phyloP scores from a whole-genome alignment of 2,888 invertebrate genomes.

The Elegia similella region DNA sequence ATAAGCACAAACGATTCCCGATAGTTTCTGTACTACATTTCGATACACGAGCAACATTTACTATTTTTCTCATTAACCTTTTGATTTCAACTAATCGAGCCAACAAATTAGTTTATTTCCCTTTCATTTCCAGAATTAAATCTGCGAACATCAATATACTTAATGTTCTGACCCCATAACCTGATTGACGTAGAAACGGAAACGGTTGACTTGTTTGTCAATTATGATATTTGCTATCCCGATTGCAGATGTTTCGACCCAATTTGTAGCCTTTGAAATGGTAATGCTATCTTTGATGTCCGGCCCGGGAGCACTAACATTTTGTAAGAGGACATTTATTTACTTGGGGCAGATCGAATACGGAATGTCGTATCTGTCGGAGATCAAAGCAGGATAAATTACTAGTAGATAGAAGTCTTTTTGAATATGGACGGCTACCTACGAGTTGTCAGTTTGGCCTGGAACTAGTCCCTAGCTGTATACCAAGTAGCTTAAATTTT shows the following conservation, averaged over 20 bases:
- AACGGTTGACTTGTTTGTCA: slow-evolving; percentile 8
- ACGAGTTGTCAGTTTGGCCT: no score
- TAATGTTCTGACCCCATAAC: neutral
- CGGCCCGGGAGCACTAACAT: neutral
- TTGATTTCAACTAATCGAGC: neutral
- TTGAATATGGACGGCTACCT: no score
- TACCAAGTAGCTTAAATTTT: no score
- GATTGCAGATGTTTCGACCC: neutral
- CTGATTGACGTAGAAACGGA: neutral
- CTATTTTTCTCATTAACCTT: no score
- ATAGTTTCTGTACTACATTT: no score
- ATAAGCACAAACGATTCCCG: no score
- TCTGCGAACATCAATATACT: slow-evolving; percentile 1
- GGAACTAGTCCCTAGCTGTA: no score
- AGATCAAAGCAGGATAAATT: no score
- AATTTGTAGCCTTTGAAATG: neutral
- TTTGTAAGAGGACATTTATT: neutral
- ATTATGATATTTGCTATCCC: neutral
- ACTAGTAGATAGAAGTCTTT: no score
- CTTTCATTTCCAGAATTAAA: slow-evolving; percentile 3
- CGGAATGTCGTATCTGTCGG: no score
- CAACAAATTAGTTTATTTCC: slow-evolving; percentile 8
- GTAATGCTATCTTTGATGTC: neutral
- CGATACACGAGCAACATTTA: no score
- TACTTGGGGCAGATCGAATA: neutral